Evolutionary conservation across 2,888 invertebrate genomes (phyloP).

Genomic region (Zootermopsis nevadensis): DNA sequence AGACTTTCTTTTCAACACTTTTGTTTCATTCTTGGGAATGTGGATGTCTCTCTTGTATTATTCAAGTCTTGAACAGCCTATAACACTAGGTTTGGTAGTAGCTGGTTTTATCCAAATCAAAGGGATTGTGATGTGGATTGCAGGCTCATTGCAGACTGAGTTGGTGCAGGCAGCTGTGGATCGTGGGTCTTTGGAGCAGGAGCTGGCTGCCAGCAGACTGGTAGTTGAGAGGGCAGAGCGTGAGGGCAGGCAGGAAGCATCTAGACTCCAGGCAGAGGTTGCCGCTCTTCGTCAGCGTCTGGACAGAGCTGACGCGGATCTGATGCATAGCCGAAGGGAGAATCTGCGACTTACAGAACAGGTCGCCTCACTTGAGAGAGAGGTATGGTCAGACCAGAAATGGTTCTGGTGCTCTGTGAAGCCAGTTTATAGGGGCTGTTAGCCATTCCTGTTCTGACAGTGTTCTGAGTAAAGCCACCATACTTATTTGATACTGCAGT

Average conservation of each 20-base stretch:
- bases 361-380: constrained; percentile 82
- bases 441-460: too few species aligned
- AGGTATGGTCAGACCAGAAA: constrained; percentile 66
- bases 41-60: too few species aligned
- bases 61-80: too few species aligned
- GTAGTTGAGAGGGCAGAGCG: constrained; percentile 77
- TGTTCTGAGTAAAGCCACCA: too few species aligned
- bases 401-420: too few species aligned
- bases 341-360: constrained; percentile 83
- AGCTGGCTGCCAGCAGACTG: constrained; percentile 76
- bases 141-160: constrained; percentile 81
- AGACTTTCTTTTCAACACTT: too few species aligned
- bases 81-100: too few species aligned
- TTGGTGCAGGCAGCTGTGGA: constrained; percentile 80
- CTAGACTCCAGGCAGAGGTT: constrained; percentile 79
- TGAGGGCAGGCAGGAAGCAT: constrained; percentile 80
- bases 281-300: constrained; percentile 79
- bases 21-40: too few species aligned
- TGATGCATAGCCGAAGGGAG: constrained; percentile 83
- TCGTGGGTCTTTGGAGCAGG: constrained; percentile 83
- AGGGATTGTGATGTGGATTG: constrained; percentile 45
- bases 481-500: too few species aligned
- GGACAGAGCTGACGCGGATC: constrained; percentile 83
- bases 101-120: too few species aligned
- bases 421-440: too few species aligned